These are phyloP conservation scores for Rhodeus uyekii DNA, from an alignment of 2,797 vertebrate species.

Conservation along the genomic window DNA sequence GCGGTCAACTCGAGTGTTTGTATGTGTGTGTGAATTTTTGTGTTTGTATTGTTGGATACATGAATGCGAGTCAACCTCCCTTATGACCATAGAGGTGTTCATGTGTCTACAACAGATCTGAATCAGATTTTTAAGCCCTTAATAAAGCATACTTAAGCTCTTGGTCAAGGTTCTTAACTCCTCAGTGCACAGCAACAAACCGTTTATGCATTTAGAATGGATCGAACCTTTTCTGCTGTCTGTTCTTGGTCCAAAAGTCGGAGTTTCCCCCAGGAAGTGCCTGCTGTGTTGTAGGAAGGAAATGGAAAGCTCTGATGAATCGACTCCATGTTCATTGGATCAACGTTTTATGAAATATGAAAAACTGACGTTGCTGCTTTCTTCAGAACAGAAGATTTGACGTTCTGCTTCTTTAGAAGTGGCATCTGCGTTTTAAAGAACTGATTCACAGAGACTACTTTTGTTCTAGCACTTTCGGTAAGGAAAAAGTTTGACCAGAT, in stretches of 20 bases:
- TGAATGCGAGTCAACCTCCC: constrained; percentile 17
- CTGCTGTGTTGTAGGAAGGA: constrained; percentile 15
- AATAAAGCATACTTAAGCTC: constrained; percentile 38
- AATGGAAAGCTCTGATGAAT: constrained; percentile 9
- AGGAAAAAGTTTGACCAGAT: constrained; percentile 24
- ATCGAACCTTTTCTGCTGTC: constrained; percentile 31
- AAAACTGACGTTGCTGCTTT: neutral
- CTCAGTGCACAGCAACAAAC: neutral
- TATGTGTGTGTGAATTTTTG: constrained; percentile 3
- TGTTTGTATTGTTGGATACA: constrained; percentile 3
- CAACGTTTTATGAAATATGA: neutral
- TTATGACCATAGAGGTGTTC: constrained; percentile 12
- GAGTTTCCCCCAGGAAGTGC: constrained; percentile 19
- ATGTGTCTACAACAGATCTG: constrained; percentile 2
- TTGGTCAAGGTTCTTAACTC: constrained; percentile 40
- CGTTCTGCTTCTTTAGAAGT: constrained; percentile 7
- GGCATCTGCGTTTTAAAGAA: constrained; percentile 13
- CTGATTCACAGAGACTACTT: constrained; percentile 9
- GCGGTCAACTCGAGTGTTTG: neutral
- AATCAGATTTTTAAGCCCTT: constrained; percentile 32
- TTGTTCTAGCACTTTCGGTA: constrained; percentile 54
- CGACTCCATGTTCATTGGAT: neutral
- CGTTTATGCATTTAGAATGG: neutral
- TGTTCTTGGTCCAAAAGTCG: constrained; percentile 4
- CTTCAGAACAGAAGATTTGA: neutral